phyloP scores from a whole-genome alignment of 2,797 vertebrate genomes.

The Cygnus olor region DNA sequence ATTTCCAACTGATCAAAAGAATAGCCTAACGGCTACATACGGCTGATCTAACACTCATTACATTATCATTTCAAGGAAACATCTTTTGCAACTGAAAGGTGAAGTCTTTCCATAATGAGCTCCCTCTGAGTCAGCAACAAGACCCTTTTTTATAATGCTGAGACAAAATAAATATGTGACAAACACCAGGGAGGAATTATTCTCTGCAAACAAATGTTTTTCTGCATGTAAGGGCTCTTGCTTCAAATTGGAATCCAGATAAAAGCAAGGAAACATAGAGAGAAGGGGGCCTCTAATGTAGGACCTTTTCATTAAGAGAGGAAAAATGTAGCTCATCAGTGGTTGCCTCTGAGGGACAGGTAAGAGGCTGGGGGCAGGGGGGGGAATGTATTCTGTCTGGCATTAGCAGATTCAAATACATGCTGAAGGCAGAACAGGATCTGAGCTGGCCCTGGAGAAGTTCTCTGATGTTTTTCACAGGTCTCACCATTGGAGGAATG shows the following conservation, averaged over 20 bases:
- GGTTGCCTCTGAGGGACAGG: background rate
- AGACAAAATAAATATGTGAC: constrained; percentile 59
- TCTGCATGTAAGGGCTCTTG: background rate
- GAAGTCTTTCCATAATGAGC: constrained; percentile 69
- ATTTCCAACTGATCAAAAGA: constrained; percentile 74
- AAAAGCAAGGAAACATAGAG: background rate
- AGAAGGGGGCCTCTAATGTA: background rate
- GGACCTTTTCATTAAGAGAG: background rate
- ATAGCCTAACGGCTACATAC: constrained; percentile 60
- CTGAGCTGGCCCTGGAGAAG: background rate
- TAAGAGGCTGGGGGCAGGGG: background rate
- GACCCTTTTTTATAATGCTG: constrained; percentile 23
- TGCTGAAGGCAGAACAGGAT: background rate
- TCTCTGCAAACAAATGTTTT: constrained; percentile 20
- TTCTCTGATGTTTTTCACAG: background rate
- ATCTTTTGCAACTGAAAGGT: constrained; percentile 63
- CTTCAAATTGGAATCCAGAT: background rate
- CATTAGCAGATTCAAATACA: constrained; percentile 7
- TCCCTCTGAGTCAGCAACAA: constrained; percentile 60
- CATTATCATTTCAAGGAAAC: constrained; percentile 74
- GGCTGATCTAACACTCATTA: constrained; percentile 69
- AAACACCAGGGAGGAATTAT: background rate
- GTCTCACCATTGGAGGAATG: background rate
- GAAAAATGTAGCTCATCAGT: background rate
- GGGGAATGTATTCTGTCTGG: background rate